Base-by-base conservation (phyloP, 2,888 invertebrate genomes). In the Craniophora ligustri region DNA sequence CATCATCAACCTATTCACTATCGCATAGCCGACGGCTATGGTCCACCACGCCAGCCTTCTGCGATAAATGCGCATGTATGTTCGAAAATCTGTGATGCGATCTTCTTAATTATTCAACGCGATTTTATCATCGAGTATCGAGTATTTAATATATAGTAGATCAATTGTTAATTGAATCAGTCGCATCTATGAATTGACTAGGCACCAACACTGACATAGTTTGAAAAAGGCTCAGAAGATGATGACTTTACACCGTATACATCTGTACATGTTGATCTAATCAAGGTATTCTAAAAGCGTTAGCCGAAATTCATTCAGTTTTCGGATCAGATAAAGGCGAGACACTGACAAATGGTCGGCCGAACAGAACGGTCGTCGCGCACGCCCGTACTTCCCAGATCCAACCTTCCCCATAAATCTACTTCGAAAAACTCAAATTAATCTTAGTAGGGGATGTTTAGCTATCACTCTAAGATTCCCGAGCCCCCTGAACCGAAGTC, bases 381-480 rank as follows among this genome's bases (percentile, higher is more conserved):
- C 67, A 79, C 78, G 79, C 76, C 80, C 76, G 75, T 76, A 75
- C 83, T 79, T 79, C 76, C 75, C 77, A 78, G 81, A 84, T 76
- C 74, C 76, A 82, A 77, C 82, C 80, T 81, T 75, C 72, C 77
- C 77, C 78, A 87, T 88, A 86, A 85, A 88, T 88, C 87, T 81
- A 80, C 84, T 85, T 86, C 81, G 83, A 85, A 87, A 86, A 88
- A 87, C 83, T 86, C 83, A 82, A 86, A 88, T 87, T 87, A 87
- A 88, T 88, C 88, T 88, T 85, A 68, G 77, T 75, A 72, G 75
- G 72, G 76, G 67, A 67, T 72, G 70, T 72, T 71, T 69, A 57
- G 81, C 75, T 79, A 80, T 81, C 76, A 76, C 57, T 67, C 66
- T 64, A 57, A 62, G 60, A 69, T 69, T 66, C 38, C 41, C 36